These are phyloP conservation scores for Microtus pennsylvanicus DNA, from an alignment of 2,113 vertebrate species.

Conservation along the genomic window DNA sequence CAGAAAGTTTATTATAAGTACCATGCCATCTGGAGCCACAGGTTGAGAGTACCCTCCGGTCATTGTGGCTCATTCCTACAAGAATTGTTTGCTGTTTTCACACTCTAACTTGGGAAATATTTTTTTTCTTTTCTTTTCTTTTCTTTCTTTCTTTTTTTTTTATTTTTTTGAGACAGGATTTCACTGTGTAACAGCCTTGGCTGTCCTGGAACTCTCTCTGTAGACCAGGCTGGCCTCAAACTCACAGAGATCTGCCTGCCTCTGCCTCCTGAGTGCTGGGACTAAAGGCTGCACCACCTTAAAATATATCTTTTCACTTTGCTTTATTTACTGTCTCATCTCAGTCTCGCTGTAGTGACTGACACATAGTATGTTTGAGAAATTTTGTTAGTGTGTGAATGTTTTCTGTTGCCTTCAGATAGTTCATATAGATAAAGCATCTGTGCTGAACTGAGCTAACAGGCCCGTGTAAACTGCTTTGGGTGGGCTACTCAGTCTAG, in stretches of 20 bases:
- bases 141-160: too few species aligned
- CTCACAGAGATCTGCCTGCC: too few species aligned
- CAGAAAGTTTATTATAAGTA: not conserved
- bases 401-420: slow-evolving; percentile 26
- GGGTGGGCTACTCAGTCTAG: too few species aligned
- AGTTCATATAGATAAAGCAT: not conserved
- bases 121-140: not conserved
- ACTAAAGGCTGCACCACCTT: too few species aligned
- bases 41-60: not conserved
- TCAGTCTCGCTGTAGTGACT: not conserved
- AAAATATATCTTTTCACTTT: not conserved
- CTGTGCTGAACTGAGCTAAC: not conserved
- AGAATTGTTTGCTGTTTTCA: slow-evolving; percentile 36
- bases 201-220: too few species aligned
- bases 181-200: too few species aligned
- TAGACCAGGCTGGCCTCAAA: too few species aligned
- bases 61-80: not conserved
- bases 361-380: not conserved
- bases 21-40: not conserved
- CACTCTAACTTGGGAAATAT: not conserved
- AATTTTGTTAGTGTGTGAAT: slow-evolving; percentile 9
- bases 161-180: too few species aligned
- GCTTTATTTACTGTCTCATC: not conserved
- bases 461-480: too few species aligned
- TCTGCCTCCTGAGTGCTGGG: too few species aligned